Base-by-base conservation (phyloP, 1,140 invertebrate genomes). In the Magallana gigas region DNA sequence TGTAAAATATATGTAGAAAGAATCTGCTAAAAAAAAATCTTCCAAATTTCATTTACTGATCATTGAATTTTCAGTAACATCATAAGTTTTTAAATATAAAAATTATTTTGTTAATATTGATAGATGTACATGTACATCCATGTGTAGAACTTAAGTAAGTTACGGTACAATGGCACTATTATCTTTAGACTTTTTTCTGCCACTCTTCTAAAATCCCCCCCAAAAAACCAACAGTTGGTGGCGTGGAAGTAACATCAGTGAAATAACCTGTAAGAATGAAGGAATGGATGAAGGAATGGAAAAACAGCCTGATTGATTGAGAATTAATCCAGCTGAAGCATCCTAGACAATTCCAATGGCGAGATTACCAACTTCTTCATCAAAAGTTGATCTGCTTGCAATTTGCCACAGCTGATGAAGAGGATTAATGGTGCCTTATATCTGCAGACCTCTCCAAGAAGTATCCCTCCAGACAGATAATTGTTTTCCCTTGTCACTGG, bases 391-490 rank as follows among this genome's bases (percentile, higher is more conserved):
- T 76, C 23, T 76, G 68, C 68, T 29, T 76, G 68, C 68, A 76
- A 76, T 76, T 76, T 76, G 68, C 68, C 23, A 29, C 68, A 76
- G 68, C 36, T 76, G 68, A 76, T 76, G 68, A 76, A 76, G 68
- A 76, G 68, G 68, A 76, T 76, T 76, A 76, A 76, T 76, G 68
- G 68, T 29, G 68, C 68, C 68, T 76, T 76, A 76, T 76, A 76
- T 76, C 18, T 36, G 23, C 8, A 29, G 11, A 18, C 36, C 36
- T 29, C 36, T n/a, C 60, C 8, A 29, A 23, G 68, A 29, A 29
- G 23, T 76, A 76, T 76, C 68, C 68, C 68, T 76, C 36, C 68
- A 76, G 68, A 29, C 68, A 76, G 68, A 76, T 76, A 76, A 76
- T 76, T 76, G 68, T 76, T 76, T 76, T 76, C 68, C 68, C 68